A percentile compares a stretch with the other conserved stretches of the same genome.
Conservation (phyloP, 2,888 invertebrate genomes). For the Zygothrica quintamaculata region DNA sequence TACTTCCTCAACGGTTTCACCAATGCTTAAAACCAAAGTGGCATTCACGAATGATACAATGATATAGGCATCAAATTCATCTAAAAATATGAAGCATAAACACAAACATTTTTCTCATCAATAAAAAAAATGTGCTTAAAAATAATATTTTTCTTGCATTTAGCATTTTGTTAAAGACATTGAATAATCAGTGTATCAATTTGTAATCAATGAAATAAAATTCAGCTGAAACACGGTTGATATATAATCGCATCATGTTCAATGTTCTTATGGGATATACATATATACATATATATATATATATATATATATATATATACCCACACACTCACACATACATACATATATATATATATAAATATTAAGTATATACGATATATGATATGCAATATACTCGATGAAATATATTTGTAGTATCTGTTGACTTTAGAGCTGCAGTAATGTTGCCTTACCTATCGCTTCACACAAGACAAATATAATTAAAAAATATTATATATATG, state of each 20-base stretch:
- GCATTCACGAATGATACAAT: conserved; percentile 99
- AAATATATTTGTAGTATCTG: conserved; percentile 72
- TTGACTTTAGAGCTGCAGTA: conserved; percentile 73
- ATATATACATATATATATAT: conserved; percentile 9
- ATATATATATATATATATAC: no score
- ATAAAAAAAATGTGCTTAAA: conserved; percentile 13
- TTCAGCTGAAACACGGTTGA: conserved; percentile 88
- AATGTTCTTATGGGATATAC: conserved; percentile 65
- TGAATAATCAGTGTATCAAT: conserved; percentile 82
- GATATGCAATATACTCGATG: conserved; percentile 13
- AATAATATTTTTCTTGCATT: conserved; percentile 4
- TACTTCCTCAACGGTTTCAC: conserved; percentile 99
- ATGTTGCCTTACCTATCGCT: conserved; percentile 84
- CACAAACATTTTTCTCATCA: conserved; percentile 22
- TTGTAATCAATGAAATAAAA: conserved; percentile 86
- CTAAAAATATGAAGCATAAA: conserved; percentile 62
- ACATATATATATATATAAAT: conserved; percentile 21
- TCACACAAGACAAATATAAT: conserved; percentile 71
- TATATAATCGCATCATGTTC: conserved; percentile 81
- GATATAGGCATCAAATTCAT: conserved; percentile 95
- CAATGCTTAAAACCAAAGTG: conserved; percentile 98
- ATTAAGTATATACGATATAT: conserved; percentile 20
- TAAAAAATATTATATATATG: conserved; percentile 57
- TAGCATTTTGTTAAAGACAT: no score
- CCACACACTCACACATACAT: no score